Evolutionary conservation across 1,140 invertebrate genomes (phyloP).

Genomic region (Oppia nitens): DNA sequence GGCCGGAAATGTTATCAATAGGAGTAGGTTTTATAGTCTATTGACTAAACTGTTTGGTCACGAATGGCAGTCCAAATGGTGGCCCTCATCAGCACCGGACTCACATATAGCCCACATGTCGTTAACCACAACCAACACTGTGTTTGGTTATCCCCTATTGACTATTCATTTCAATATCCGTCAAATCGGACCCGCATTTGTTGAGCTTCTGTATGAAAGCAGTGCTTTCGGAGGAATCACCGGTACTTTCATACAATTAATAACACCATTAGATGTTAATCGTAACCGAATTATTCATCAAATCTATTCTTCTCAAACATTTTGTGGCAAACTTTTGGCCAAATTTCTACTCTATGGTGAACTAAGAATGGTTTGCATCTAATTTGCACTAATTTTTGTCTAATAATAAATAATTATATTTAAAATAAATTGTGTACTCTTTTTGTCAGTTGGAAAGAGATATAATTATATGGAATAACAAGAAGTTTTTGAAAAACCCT

Average conservation of each 20-base stretch:
- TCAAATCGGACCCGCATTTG: slow-evolving; percentile 36
- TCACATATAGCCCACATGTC: background rate
- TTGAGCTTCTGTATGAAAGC: slow-evolving; percentile 37
- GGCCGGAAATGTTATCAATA: slow-evolving; percentile 32
- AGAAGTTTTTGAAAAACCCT: slow-evolving; percentile 51
- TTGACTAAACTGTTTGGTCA: background rate
- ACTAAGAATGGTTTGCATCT: slow-evolving; percentile 48
- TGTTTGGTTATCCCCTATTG: slow-evolving; percentile 6
- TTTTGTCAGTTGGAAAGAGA: slow-evolving; percentile 57
- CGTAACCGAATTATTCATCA: slow-evolving; percentile 57
- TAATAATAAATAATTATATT: slow-evolving; percentile 11
- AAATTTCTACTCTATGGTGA: slow-evolving; percentile 50
- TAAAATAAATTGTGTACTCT: slow-evolving; percentile 10
- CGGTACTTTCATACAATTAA: slow-evolving; percentile 51
- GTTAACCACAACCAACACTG: background rate
- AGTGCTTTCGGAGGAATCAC: slow-evolving; percentile 35
- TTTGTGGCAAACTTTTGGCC: slow-evolving; percentile 41
- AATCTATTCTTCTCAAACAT: slow-evolving; percentile 41
- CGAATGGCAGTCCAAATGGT: slow-evolving; percentile 2
- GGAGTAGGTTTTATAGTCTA: background rate
- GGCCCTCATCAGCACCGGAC: background rate
- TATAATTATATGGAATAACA: slow-evolving; percentile 73
- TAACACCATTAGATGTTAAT: slow-evolving; percentile 60
- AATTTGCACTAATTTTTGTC: background rate
- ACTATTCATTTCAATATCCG: slow-evolving; percentile 11